A percentile compares a stretch with the other conserved stretches of the same genome.
These are phyloP conservation scores for Troilus luridus DNA, from an alignment of 2,888 invertebrate species.

Conservation along the genomic window DNA sequence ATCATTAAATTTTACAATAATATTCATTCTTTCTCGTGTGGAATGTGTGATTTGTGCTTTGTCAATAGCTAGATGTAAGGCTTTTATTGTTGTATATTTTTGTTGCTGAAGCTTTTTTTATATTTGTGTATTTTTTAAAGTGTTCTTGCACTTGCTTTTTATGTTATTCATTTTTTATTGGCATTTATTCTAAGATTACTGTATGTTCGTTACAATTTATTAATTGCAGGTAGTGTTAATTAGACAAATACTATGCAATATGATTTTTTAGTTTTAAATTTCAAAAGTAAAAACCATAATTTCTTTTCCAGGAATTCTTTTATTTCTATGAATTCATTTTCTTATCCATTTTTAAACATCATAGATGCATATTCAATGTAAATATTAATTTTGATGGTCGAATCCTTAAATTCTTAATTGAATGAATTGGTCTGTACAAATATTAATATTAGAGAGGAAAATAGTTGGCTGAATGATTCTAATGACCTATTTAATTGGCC, in stretches of 20 bases:
- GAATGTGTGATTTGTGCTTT: conserved; percentile 45
- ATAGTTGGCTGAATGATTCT: no score
- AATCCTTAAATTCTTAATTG: no score
- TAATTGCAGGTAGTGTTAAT: not conserved
- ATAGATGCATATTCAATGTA: no score
- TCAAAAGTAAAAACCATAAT: not conserved
- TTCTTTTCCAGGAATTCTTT: not conserved
- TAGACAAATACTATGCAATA: not conserved
- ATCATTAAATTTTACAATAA: not conserved
- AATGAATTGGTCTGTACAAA: no score
- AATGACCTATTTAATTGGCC: no score
- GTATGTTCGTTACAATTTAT: conserved; percentile 60
- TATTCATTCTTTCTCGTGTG: not conserved
- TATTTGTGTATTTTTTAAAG: not conserved
- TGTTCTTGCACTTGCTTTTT: conserved; percentile 35
- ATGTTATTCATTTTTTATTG: conserved; percentile 41
- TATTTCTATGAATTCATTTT: not conserved
- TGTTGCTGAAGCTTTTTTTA: conserved; percentile 57
- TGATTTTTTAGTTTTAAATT: not conserved
- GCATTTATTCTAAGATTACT: conserved; percentile 55
- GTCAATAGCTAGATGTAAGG: conserved; percentile 10
- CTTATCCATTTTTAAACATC: no score
- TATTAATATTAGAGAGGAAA: no score
- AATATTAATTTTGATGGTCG: no score
- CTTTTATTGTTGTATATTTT: conserved; percentile 51